Conservation (phyloP, 2,888 invertebrate genomes). For the Blastobasis adustella region DNA sequence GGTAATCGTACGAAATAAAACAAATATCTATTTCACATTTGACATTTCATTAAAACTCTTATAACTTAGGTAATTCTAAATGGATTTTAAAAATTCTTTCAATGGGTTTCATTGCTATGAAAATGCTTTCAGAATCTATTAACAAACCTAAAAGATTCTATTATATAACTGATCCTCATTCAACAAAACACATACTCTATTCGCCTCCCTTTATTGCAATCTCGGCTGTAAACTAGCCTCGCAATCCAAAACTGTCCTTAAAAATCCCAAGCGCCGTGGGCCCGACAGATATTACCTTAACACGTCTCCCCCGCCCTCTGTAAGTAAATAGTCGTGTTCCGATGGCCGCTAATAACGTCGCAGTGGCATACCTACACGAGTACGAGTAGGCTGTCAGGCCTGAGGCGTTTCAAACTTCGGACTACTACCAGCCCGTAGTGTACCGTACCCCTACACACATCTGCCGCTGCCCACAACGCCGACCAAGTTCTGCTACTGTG, state of each 20-base stretch:
- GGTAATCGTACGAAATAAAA: no score
- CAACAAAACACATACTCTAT: no score
- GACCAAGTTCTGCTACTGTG: constrained; percentile 64
- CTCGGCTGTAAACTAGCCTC: no score
- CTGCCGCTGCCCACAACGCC: constrained; percentile 51
- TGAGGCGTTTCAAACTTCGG: constrained; percentile 58
- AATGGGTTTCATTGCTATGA: no score
- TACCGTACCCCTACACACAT: constrained; percentile 35
- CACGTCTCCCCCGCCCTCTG: constrained; percentile 30
- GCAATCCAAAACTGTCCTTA: constrained; percentile 1
- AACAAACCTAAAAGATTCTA: no score
- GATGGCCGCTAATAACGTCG: constrained; percentile 61
- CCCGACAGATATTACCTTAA: constrained; percentile 23
- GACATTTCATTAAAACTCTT: no score
- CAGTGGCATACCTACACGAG: constrained; percentile 38
- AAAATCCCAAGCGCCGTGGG: constrained; percentile 32
- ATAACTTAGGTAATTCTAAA: no score
- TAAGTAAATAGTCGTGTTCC: constrained; percentile 71
- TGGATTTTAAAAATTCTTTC: no score
- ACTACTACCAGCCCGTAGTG: constrained; percentile 15
- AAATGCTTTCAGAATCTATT: no score
- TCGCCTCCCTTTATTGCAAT: no score
- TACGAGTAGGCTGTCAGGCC: constrained; percentile 23
- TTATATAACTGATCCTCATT: no score
- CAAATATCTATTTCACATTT: no score